phyloP scores from a whole-genome alignment of 2,113 vertebrate species.

The Sprattus sprattus region DNA sequence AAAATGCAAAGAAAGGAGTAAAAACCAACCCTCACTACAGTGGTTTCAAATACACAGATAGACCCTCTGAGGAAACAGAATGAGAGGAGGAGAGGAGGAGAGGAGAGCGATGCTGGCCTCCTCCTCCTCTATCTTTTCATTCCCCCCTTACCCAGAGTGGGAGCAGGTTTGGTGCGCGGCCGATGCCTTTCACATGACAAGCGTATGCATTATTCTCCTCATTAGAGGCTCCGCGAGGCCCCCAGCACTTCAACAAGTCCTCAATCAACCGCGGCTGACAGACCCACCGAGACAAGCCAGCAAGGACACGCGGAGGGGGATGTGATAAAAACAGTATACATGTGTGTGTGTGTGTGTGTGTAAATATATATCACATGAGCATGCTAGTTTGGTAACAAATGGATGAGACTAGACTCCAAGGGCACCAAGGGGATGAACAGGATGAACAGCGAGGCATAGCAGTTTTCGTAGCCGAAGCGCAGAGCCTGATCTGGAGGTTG shows the following conservation, averaged over 20 bases:
- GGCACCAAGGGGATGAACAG: neutral
- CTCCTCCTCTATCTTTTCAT: neutral
- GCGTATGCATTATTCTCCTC: constrained; percentile 90
- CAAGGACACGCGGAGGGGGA: constrained; percentile 20
- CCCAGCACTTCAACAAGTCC: constrained; percentile 79
- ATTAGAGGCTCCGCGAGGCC: constrained; percentile 82
- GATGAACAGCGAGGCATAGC: neutral
- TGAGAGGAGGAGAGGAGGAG: neutral
- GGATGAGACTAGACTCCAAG: neutral
- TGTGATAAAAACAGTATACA: neutral
- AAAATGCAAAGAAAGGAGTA: neutral
- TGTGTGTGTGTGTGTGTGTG: neutral
- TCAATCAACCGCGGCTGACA: constrained; percentile 54
- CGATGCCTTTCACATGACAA: constrained; percentile 85
- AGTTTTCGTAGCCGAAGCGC: neutral
- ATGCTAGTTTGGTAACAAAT: neutral
- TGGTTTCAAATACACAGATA: neutral
- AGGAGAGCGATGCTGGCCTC: neutral
- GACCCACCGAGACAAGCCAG: constrained; percentile 35
- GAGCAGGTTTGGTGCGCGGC: constrained; percentile 78
- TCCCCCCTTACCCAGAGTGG: constrained; percentile 62
- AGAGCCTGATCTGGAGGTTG: neutral
- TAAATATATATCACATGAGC: neutral
- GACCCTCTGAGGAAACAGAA: neutral
- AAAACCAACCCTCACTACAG: neutral